Percentiles rank a stretch among this genome's conserved stretches.
Evolutionary conservation across 2,113 vertebrate species (phyloP).

Genomic region (Tupaia chinensis): DNA sequence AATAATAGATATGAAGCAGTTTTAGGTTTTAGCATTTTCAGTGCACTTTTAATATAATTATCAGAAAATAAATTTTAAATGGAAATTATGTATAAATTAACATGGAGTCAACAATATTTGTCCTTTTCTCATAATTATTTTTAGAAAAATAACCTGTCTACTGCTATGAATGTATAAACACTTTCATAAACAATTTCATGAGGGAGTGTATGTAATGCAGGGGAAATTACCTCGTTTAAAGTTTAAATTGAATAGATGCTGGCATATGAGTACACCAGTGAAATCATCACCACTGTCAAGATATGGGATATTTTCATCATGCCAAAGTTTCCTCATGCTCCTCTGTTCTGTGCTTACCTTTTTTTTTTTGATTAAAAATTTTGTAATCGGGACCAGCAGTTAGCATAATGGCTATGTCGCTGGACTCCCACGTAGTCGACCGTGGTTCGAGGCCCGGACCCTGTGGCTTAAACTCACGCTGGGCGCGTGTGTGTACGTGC

Average conservation of each 20-base stretch:
- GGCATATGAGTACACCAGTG: background rate
- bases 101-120: background rate
- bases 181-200: background rate
- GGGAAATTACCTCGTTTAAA: background rate
- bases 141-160: background rate
- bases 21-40: background rate
- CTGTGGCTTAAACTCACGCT: no score
- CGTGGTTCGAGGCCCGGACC: no score
- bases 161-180: background rate
- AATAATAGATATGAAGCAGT: background rate
- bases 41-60: background rate
- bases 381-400: background rate
- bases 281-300: background rate
- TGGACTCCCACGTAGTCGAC: no score
- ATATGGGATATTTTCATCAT: background rate
- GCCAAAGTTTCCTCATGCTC: background rate
- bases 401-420: no score
- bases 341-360: background rate
- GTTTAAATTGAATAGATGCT: background rate
- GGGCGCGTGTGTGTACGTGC: no score
- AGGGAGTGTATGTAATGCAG: background rate
- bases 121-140: background rate
- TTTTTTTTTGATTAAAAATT: background rate
- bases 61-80: conserved; percentile 14
- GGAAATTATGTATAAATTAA: background rate